phyloP scores from a whole-genome alignment of 1,140 invertebrate species.

The Mamestra configurata region DNA sequence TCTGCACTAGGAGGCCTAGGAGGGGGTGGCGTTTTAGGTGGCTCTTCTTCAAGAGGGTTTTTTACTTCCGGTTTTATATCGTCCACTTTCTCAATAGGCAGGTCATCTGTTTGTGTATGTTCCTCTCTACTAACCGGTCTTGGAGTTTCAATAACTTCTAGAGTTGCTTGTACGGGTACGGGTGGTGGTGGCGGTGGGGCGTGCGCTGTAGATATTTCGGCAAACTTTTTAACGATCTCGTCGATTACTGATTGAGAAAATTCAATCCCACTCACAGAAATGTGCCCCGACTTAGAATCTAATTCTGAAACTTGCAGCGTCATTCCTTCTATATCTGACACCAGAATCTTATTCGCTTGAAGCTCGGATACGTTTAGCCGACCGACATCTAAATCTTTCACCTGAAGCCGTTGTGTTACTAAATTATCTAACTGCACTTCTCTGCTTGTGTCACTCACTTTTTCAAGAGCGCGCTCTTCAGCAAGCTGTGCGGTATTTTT shows the following conservation, averaged over 20 bases:
- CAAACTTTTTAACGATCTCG: constrained; percentile 89
- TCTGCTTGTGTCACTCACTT: constrained; percentile 75
- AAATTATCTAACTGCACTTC: constrained; percentile 82
- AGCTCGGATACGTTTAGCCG: constrained; percentile 92
- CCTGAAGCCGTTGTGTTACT: constrained; percentile 89
- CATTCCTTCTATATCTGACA: constrained; percentile 93
- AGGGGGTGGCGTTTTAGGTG: constrained; percentile 58
- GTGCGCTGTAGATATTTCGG: constrained; percentile 79
- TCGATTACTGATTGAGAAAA: constrained; percentile 90
- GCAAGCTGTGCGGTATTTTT: constrained; percentile 59
- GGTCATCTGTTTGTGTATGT: constrained; percentile 83
- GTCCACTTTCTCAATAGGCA: constrained; percentile 33
- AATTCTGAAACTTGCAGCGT: constrained; percentile 91
- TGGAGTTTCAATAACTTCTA: constrained; percentile 56
- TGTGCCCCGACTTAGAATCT: constrained; percentile 89
- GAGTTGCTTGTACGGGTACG: constrained; percentile 30
- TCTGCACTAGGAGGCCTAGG: constrained; percentile 72
- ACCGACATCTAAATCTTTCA: constrained; percentile 93
- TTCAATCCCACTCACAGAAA: constrained; percentile 90
- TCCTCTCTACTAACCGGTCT: constrained; percentile 79
- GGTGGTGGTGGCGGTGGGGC: constrained; percentile 50
- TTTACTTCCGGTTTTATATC: constrained; percentile 51
- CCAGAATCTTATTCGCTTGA: constrained; percentile 92
- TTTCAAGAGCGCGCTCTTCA: constrained; percentile 83
- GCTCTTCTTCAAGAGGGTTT: constrained; percentile 55